Base-by-base conservation (phyloP, 2,888 invertebrate species). In the Beris morrisii region DNA sequence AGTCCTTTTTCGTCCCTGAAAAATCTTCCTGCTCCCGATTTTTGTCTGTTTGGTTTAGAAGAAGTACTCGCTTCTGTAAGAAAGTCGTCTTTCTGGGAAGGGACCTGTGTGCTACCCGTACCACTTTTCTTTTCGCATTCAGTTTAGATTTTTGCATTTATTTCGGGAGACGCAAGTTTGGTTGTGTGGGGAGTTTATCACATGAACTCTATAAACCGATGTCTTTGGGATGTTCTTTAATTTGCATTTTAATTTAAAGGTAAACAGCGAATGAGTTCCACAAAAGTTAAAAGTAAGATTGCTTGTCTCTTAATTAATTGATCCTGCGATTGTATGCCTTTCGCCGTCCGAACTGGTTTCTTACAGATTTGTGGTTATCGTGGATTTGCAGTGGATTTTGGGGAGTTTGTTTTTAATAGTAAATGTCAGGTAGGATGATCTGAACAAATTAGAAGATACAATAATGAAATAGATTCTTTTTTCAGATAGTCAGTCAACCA, bases 171-270 rank as follows among this genome's bases (percentile, higher is more conserved):
- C 44, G 38, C 32, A 11, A 32, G 50, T 50, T 61, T 48, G 30
- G 32, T 15, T 31, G 52, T 61, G 38, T 61, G 61, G 50, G 48
- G 38, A 59, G 59, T 61, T 43, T 61, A 61, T 61, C 50, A 50
- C 38, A 61, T 61, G 32, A 64, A 64, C 48, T 69, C 64, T 52
- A 66, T 64, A 64, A 63, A 48, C 46, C 66, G 54, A 59, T 55
- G 66, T 68, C 69, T 64, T 56, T 53, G 31, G 64, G 69, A 69
- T 67, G 50, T 67, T 69, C 65, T 69, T 67, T 69, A 67, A 69
- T 69, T 69, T 69, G 69, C 69, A 69, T 69, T 69, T 69, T 69
- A 69, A 69, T 69, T 69, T 64, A 67, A 69, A 69, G 69, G 69
- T 69, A 69, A 69, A 69, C 69, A 69, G 46, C 58, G 65, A 69